Base-by-base conservation (phyloP, 2,888 invertebrate genomes). In the Drosophila testacea region DNA sequence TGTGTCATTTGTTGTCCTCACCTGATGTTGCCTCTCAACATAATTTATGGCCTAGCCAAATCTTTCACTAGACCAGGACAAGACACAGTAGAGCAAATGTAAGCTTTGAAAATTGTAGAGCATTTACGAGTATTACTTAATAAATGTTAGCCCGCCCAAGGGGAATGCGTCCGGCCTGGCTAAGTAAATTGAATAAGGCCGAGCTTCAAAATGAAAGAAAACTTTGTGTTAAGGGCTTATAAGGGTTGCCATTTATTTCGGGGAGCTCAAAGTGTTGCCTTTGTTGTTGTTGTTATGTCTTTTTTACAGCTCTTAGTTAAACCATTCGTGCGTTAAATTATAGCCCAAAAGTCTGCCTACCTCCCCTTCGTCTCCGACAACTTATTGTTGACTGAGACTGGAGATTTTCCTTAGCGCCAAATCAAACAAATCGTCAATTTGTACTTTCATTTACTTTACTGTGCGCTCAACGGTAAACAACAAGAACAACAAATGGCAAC, bases 381-480 rank as follows among this genome's bases (percentile, higher is more conserved):
- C 38, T 22, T 41, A 54, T 13, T 57, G 54, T 64, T 51, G 65
- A 50, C 13, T 39, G 55, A 11, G 32, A 34, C 44, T 34, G 73
- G 69, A 22, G 82, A 84, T 83, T 79, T 76, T 71, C 72, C 69
- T 76, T 80, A 13, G 67, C 66, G 66, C 64, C 80, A 80, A 86
- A 83, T 86, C 85, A 88, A 88, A 86, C 86, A 88, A 86, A 86
- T 86, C 79, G 80, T 73, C 86, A 86, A 86, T 83, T 81, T 86
- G 88, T 86, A 88, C 83, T 76, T 88, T 86, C 86, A 85, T 81
- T 85, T 88, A 83, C 82, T 83, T 80, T 76, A 38, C 72, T 69
- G 73, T 69, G 59, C 79, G 69, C 60, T 73, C 79, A 71, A 74
- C 79, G 66, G 51, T 80, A 68, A 77, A 78, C 69, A 48, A 52